Conservation (phyloP, 1,140 invertebrate genomes). For the Drosophila parvula region DNA sequence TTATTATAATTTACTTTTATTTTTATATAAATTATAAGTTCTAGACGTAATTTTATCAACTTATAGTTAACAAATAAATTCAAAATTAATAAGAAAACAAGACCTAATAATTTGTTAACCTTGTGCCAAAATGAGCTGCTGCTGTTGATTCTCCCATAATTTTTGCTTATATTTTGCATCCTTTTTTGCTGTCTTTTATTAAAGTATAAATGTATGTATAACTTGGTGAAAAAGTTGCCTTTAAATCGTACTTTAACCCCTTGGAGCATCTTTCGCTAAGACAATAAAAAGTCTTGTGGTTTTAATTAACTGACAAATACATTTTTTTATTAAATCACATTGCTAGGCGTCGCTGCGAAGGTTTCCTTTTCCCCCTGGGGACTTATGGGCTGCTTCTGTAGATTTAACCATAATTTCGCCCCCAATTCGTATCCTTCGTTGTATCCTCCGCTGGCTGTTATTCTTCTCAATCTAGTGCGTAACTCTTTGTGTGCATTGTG, state of each 20-base stretch:
- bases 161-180: not conserved
- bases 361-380: not conserved
- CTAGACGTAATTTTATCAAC: no score
- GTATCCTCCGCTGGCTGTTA: conserved; percentile 14
- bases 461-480: conserved; percentile 37
- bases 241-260: not conserved
- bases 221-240: not conserved
- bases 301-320: conserved; percentile 18
- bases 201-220: not conserved
- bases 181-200: not conserved
- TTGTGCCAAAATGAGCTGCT: conserved; percentile 7
- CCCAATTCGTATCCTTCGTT: conserved; percentile 1
- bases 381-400: not conserved
- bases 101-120: not conserved
- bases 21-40: not conserved
- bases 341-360: not conserved
- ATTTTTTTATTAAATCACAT: conserved; percentile 4
- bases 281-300: not conserved
- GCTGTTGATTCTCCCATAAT: conserved; percentile 10
- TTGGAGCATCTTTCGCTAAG: not conserved
- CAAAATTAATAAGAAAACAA: not conserved
- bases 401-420: conserved; percentile 6
- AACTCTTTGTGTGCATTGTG: conserved; percentile 44
- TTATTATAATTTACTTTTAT: not conserved
- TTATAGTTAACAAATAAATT: not conserved